Percentiles rank a stretch among this genome's conserved stretches.
phyloP scores from a whole-genome alignment of 1,140 invertebrate genomes.

The Zaprionus inermis region DNA sequence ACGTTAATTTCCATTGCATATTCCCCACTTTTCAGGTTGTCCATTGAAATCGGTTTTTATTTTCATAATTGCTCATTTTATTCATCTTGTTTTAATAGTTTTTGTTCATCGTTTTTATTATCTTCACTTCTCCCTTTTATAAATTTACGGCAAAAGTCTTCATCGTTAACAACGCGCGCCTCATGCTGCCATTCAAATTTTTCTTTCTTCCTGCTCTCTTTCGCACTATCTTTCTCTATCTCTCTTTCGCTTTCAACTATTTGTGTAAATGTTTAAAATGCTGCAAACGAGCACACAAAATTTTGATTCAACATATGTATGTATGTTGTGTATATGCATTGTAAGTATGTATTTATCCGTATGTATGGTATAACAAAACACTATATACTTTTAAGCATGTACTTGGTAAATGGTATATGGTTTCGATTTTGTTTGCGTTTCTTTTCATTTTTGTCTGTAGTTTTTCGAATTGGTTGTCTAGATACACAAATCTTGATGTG shows the following conservation, averaged over 20 bases:
- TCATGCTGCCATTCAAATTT: constrained; percentile 33
- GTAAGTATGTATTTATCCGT: constrained; percentile 4
- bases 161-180: constrained; percentile 51
- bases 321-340: constrained; percentile 21
- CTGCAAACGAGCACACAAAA: constrained; percentile 40
- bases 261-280: constrained; percentile 52
- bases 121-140: constrained; percentile 27
- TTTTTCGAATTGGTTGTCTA: not conserved
- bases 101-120: constrained; percentile 13
- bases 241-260: constrained; percentile 35
- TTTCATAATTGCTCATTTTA: constrained; percentile 49
- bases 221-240: constrained; percentile 10
- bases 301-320: constrained; percentile 50
- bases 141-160: constrained; percentile 54
- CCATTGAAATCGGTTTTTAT: constrained; percentile 16
- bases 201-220: constrained; percentile 2
- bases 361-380: constrained; percentile 36
- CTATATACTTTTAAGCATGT: constrained; percentile 17
- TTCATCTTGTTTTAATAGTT: constrained; percentile 18
- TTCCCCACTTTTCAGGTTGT: not conserved
- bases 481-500: not conserved
- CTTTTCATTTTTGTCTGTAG: not conserved
- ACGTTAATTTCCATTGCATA: not conserved
- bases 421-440: not conserved
- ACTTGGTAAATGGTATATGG: constrained; percentile 10